Conservation (phyloP, 2,797 vertebrate genomes). For the Enteromius treurensis region DNA sequence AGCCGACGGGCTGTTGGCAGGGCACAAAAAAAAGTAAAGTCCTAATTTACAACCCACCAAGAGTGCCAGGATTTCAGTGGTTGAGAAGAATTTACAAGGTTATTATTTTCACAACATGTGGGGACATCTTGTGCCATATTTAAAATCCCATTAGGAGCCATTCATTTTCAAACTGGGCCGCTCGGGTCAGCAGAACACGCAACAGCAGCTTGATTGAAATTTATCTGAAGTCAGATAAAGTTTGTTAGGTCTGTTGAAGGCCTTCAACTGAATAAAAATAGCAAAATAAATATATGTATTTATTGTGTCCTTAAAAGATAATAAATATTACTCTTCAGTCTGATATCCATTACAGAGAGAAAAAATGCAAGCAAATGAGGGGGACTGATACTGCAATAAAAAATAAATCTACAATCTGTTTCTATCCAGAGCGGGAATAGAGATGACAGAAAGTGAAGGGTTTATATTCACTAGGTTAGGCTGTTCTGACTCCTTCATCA, state of each 20-base stretch:
- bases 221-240: background rate
- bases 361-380: background rate
- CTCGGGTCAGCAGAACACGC: slow-evolving; percentile 5
- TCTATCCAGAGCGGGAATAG: background rate
- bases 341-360: background rate
- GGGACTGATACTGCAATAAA: background rate
- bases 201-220: background rate
- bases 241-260: background rate
- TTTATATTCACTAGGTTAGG: slow-evolving; percentile 9
- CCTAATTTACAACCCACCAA: slow-evolving; percentile 63
- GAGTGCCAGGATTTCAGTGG: slow-evolving; percentile 66
- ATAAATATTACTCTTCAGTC: background rate
- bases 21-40: slow-evolving; percentile 62
- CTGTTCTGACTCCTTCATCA: slow-evolving; percentile 4
- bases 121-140: slow-evolving; percentile 55
- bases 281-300: background rate
- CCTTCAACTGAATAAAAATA: background rate
- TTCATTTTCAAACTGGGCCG: slow-evolving; percentile 21
- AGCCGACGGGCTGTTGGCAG: slow-evolving; percentile 46
- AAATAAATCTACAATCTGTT: background rate
- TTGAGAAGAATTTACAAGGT: slow-evolving; percentile 70
- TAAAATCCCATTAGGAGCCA: slow-evolving; percentile 64
- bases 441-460: slow-evolving; percentile 22
- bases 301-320: background rate
- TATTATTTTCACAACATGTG: slow-evolving; percentile 70